Evolutionary conservation across 2,888 invertebrate species (phyloP), one percentile per base, ranked within the genome.

Genomic region (Dicyrtomina minuta): DNA sequence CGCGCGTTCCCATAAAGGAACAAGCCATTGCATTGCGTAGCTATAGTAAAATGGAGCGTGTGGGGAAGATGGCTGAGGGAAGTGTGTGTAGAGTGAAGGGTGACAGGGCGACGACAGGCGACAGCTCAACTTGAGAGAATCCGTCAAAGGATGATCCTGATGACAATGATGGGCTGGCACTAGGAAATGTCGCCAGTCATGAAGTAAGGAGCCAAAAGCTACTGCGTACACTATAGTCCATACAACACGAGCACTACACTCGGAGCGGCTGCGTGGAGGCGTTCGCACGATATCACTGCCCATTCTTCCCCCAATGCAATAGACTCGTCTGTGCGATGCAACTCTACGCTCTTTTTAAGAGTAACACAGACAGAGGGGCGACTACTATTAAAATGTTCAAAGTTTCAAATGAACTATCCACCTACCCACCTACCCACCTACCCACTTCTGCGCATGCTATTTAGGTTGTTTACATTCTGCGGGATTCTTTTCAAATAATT

Each of bases 251-350:
- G 33, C 33, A 3, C 33, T n/a, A n/a, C n/a, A n/a, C n/a, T 46
- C 46, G 17, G 46, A 51, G 15, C 51, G 8, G 33, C 33, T 64
- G 64, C 51, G 70, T 68, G 71, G 72, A 70, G 74, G 74, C 74
- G 74, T 69, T 70, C 68, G 69, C 70, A 74, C 72, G 68, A 70
- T 71, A 74, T 72, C 72, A 72, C 71, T 73, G 74, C 69, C 70
- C 74, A 74, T 74, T 74, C 72, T 72, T 74, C 70, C 64, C 33
- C 33, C 33, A 3, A 33, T 33, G 33, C 33, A 33, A n/a, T n/a
- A n/a, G n/a, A n/a, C n/a, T n/a, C n/a, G n/a, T n/a, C n/a, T n/a
- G n/a, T n/a, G 59, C 55, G 20, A 26, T 55, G n/a, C 56, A 56
- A 26, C 41, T 51, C 39, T 65, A 26, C 27, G 44, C 56, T 44